Conservation (phyloP, 2,113 vertebrate genomes). For the Vulpes lagopus region DNA sequence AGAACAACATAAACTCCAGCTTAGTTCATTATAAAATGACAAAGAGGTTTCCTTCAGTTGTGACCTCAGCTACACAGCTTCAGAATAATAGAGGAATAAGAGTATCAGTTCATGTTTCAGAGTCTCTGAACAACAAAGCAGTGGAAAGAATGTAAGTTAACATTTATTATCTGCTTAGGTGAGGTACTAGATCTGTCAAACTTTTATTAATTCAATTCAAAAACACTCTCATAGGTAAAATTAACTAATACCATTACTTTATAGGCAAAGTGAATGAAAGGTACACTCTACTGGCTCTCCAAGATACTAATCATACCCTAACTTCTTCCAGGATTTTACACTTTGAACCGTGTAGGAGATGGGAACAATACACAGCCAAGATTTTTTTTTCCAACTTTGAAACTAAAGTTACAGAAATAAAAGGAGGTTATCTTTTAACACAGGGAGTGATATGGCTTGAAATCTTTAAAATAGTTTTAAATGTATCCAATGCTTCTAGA, state of each 20-base stretch:
- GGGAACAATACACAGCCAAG: background rate
- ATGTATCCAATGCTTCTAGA: background rate
- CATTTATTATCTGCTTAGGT: background rate
- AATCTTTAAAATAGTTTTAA: slow-evolving; percentile 26
- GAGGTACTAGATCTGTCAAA: background rate
- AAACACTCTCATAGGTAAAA: background rate
- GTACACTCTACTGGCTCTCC: background rate
- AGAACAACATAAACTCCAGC: background rate
- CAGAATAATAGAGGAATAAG: background rate
- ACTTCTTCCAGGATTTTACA: background rate
- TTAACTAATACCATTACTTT: background rate
- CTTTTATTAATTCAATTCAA: background rate
- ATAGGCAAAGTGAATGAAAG: background rate
- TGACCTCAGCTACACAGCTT: background rate
- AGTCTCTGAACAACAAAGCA: background rate
- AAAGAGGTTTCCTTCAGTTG: background rate
- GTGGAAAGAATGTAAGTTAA: background rate
- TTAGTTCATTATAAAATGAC: background rate
- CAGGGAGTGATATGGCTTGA: background rate
- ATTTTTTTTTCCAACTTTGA: background rate
- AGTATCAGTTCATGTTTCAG: background rate
- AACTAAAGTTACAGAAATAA: background rate
- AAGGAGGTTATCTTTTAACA: background rate
- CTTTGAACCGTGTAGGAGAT: background rate
- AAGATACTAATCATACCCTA: background rate